Conservation (phyloP, 35 echinoderm and acorn worm species). For the Hemicentrotus pulcherrimus region DNA sequence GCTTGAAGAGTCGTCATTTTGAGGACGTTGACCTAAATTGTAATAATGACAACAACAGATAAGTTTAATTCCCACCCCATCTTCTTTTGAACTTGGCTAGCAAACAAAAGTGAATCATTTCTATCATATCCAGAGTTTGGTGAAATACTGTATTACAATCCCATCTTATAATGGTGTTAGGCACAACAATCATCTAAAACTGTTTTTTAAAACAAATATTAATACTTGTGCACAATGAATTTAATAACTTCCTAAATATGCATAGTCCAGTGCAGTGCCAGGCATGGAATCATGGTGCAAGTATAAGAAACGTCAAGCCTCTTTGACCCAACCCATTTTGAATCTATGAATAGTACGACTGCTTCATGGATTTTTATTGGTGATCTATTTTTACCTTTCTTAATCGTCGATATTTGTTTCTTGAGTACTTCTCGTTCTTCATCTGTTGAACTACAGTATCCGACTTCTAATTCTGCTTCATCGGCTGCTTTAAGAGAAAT, state of each 20-base stretch:
- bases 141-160: neutral
- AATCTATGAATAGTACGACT: neutral
- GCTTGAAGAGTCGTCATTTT: neutral
- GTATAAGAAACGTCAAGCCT: too few relatives aligned
- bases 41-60: neutral
- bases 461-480: neutral
- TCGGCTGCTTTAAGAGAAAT: neutral
- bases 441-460: neutral
- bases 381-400: constrained; percentile 4
- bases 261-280: too few relatives aligned
- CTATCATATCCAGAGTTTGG: neutral
- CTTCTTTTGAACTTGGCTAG: neutral
- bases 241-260: too few relatives aligned
- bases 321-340: too few relatives aligned
- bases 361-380: neutral
- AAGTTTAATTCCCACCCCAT: too few relatives aligned
- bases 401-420: neutral
- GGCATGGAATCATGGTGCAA: too few relatives aligned
- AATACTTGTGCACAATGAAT: too few relatives aligned
- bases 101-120: neutral
- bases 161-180: too few relatives aligned
- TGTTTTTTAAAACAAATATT: too few relatives aligned
- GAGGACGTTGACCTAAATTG: neutral
- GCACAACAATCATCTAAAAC: too few relatives aligned
- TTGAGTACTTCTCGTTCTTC: neutral